These are phyloP conservation scores for Aurelia sp. DNA, from an alignment of 30 jellyfish, hydroid and myxozoan species.

Conservation along the genomic window DNA sequence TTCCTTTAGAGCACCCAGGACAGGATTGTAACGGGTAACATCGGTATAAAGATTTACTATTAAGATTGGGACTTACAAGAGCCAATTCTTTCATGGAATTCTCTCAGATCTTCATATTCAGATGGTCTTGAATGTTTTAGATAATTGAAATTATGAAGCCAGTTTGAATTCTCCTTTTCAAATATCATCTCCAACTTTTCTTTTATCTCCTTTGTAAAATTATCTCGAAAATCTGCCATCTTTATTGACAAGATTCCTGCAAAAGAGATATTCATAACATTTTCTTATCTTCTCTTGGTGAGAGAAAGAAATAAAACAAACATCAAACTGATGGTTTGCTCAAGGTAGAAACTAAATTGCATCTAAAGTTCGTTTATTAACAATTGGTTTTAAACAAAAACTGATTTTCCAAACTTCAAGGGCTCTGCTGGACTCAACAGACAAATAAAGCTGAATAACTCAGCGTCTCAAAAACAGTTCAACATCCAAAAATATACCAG, in stretches of 20 bases:
- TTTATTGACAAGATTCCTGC: conserved; percentile 71
- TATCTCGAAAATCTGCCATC: conserved; percentile 56
- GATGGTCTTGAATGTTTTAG: conserved; percentile 50
- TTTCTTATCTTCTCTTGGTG: neutral
- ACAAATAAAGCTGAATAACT: too few species aligned
- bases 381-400: too few species aligned
- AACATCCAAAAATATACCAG: too few species aligned
- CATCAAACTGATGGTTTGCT: too few species aligned
- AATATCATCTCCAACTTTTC: conserved; percentile 22
- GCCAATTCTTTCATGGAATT: conserved; percentile 55
- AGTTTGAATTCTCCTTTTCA: conserved; percentile 17
- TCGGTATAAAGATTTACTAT: too few species aligned
- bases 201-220: conserved; percentile 59
- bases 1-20: too few species aligned
- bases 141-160: conserved; percentile 45
- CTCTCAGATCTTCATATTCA: conserved; percentile 76
- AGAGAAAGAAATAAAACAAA: neutral
- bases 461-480: too few species aligned
- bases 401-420: too few species aligned
- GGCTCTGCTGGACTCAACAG: too few species aligned
- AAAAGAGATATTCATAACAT: neutral
- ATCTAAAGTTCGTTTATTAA: too few species aligned
- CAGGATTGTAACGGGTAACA: too few species aligned
- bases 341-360: too few species aligned
- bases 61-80: conserved; percentile 52